Evolutionary conservation across 2,113 vertebrate genomes (phyloP).

Genomic region (Oceanodroma tethys): DNA sequence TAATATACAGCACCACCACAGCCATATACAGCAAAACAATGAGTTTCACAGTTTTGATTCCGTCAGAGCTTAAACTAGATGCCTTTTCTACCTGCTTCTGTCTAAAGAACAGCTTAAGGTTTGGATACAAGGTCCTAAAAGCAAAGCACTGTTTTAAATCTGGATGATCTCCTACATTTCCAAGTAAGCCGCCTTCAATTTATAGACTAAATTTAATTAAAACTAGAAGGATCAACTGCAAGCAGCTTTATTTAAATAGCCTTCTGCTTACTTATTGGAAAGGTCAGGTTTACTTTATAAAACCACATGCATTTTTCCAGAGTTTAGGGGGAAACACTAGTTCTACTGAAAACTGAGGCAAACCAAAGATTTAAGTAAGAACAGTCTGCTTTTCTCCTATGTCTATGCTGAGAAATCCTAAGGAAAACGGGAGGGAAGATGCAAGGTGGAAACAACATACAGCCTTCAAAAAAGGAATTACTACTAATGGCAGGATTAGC

Average conservation of each 20-base stretch:
- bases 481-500: background rate
- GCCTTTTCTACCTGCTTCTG: constrained; percentile 4
- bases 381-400: background rate
- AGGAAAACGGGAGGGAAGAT: background rate
- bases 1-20: background rate
- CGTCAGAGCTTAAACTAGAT: background rate
- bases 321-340: background rate
- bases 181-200: constrained; percentile 44
- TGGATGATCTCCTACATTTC: constrained; percentile 7
- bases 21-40: background rate
- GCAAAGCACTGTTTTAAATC: constrained; percentile 34
- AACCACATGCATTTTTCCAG: background rate
- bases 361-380: background rate
- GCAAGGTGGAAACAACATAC: background rate
- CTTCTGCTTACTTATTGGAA: constrained; percentile 8
- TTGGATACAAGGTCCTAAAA: constrained; percentile 34
- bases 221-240: constrained; percentile 54
- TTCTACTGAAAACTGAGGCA: background rate
- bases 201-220: constrained; percentile 54
- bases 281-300: constrained; percentile 14
- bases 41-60: background rate
- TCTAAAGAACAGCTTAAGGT: constrained; percentile 33
- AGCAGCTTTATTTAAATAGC: constrained; percentile 52
- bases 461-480: background rate
- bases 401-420: background rate